Evolutionary conservation across 2,797 vertebrate species (phyloP), one percentile per base, ranked within the genome.

Genomic region (Cossypha niveicapilla): DNA sequence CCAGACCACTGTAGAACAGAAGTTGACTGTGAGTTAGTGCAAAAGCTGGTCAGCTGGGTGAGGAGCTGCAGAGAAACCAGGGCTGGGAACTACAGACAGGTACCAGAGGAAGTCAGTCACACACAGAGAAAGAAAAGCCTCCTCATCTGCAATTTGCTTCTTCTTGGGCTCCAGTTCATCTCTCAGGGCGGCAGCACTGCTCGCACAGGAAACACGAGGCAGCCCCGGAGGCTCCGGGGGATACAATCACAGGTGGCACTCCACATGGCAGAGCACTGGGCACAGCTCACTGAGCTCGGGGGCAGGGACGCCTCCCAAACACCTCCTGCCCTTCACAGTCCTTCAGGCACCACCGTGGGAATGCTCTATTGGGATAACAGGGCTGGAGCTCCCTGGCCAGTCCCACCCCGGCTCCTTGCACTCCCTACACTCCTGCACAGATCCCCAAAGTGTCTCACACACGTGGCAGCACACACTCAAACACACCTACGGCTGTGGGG

Each of bases 401-500:
- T 50, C 65, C 90, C 87, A 61, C 87, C 90, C 73, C 58, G n/a
- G 1, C 5, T 51, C 58, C 76, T 28, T 3, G 56, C 56, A 37
- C 30, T 15, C 58, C 13, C 91, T 62, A 2, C 25, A 2, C 12
- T 60, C n/a, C 65, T 34, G 34, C 82, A 83, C 77, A 79, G 83
- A 87, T 74, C 87, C 96, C 96, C 77, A 2, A 24, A 90, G 93
- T 10, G 68, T 96, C 82, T 53, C 72, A 25, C 62, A 45, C 71
- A 91, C 57, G 10, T 63, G 96, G 68, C 12, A 97, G 96, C 74
- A 91, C 97, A 97, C 97, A 98, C 97, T 97, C 98, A 98, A 91
- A 97, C 97, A 98, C 97, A 97, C 96, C 95, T 97, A 94, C 95
- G 37, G 97, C 97, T 96, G 97, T 97, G 97, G 98, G 97, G 97